Conservation (phyloP, 2,113 vertebrate species). For the Calypte anna region DNA sequence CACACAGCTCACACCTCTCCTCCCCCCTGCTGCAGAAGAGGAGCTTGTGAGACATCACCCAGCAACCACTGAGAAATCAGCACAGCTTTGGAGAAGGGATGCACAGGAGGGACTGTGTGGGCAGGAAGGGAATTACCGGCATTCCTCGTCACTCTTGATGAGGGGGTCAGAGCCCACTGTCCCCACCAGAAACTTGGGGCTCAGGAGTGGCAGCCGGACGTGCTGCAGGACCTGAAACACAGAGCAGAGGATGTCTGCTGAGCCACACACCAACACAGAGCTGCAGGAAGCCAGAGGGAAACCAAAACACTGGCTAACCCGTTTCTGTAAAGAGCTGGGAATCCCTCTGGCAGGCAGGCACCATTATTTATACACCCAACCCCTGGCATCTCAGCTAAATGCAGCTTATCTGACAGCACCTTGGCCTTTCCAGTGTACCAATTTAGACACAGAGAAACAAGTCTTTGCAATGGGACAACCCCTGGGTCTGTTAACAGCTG, state of each 20-base stretch:
- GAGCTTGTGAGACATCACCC: background rate
- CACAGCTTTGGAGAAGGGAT: background rate
- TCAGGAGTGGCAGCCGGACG: conserved; percentile 92
- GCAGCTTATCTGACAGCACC: background rate
- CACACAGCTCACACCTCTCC: background rate
- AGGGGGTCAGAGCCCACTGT: conserved; percentile 97
- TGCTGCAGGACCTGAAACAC: conserved; percentile 90
- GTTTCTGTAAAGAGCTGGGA: background rate
- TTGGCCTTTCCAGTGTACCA: background rate
- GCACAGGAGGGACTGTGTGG: background rate
- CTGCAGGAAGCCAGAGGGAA: background rate
- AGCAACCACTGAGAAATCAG: background rate
- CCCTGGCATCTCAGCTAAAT: background rate
- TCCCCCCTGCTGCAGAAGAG: background rate
- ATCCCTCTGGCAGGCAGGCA: background rate
- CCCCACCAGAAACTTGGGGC: conserved; percentile 97
- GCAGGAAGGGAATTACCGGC: conserved; percentile 82
- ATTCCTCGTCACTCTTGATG: conserved; percentile 98
- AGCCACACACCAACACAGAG: background rate
- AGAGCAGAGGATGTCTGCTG: background rate
- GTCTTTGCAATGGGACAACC: background rate
- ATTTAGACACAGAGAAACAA: background rate
- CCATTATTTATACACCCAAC: background rate
- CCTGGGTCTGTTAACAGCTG: background rate
- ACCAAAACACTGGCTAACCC: background rate